These are phyloP conservation scores for Coracias cyanogaster DNA, from an alignment of 2,797 vertebrate genomes.

Conservation along the genomic window DNA sequence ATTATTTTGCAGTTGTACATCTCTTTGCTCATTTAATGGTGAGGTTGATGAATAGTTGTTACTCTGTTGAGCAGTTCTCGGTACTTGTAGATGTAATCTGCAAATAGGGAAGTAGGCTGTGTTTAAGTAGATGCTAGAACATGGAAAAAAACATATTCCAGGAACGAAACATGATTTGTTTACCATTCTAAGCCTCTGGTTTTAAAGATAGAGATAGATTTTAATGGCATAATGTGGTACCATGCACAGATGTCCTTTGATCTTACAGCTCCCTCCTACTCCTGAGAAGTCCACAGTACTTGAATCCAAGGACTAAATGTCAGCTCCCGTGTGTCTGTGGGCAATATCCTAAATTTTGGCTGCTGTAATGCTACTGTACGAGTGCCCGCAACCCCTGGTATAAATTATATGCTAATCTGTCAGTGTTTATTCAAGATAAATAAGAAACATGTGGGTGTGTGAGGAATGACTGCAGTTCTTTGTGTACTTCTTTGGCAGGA, in stretches of 20 bases:
- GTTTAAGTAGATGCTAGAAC: neutral
- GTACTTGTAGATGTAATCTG: neutral
- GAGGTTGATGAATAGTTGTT: neutral
- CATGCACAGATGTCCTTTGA: neutral
- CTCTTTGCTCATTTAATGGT: neutral
- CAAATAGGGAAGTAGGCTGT: neutral
- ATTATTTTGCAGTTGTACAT: neutral
- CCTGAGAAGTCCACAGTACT: neutral
- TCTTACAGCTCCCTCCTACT: neutral
- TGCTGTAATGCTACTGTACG: neutral
- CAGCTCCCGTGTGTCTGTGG: neutral
- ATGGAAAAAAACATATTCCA: neutral
- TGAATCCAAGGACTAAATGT: neutral
- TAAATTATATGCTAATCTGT: constrained; percentile 42
- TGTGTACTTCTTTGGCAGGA: neutral
- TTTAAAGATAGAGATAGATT: neutral
- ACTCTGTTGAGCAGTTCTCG: neutral
- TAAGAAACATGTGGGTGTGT: constrained; percentile 38
- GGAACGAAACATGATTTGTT: neutral
- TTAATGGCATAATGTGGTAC: neutral
- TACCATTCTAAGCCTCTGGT: neutral
- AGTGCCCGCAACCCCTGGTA: constrained; percentile 7
- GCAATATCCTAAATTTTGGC: constrained; percentile 8
- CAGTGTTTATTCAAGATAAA: constrained; percentile 51
- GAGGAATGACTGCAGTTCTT: neutral